Evolutionary conservation across 2,888 invertebrate species (phyloP).

Genomic region (Agrotis exclamationis): DNA sequence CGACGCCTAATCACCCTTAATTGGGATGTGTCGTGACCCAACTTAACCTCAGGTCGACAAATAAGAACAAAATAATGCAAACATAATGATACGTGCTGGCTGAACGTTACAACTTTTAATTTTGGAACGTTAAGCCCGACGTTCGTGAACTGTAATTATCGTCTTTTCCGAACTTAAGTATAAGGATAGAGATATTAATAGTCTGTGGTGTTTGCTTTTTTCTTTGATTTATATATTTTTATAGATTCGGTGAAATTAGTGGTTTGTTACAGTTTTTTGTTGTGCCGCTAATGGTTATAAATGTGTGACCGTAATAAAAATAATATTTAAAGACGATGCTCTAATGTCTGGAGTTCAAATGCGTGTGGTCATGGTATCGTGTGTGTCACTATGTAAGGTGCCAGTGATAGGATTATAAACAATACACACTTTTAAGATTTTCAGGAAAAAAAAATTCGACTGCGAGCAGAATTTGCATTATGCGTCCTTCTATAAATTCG

Average conservation of each 20-base stretch:
- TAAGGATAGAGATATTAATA: slow-evolving; percentile 91
- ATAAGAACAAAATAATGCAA: slow-evolving; percentile 88
- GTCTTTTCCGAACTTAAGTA: slow-evolving; percentile 86
- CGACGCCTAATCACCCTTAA: slow-evolving; percentile 89
- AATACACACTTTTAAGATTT: not conserved
- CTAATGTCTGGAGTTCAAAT: slow-evolving; percentile 48
- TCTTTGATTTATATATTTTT: slow-evolving; percentile 88
- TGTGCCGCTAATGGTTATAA: slow-evolving; percentile 84
- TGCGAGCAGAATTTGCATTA: too few species aligned
- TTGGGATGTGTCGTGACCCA: slow-evolving; percentile 90
- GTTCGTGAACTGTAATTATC: slow-evolving; percentile 88
- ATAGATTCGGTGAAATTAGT: slow-evolving; percentile 86
- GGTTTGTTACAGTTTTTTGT: slow-evolving; percentile 85
- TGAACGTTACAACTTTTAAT: slow-evolving; percentile 85
- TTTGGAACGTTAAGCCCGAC: slow-evolving; percentile 84
- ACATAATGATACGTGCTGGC: slow-evolving; percentile 89
- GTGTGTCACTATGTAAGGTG: slow-evolving; percentile 14
- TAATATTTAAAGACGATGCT: slow-evolving; percentile 50
- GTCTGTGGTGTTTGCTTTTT: slow-evolving; percentile 85
- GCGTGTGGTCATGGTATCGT: slow-evolving; percentile 56
- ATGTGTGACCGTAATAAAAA: slow-evolving; percentile 80
- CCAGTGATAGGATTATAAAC: not conserved
- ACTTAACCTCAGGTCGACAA: slow-evolving; percentile 87
- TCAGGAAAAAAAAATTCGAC: too few species aligned
- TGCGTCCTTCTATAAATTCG: too few species aligned